These are phyloP conservation scores for Drosophila rhopaloa DNA, from an alignment of 1,140 invertebrate genomes.

Conservation along the genomic window DNA sequence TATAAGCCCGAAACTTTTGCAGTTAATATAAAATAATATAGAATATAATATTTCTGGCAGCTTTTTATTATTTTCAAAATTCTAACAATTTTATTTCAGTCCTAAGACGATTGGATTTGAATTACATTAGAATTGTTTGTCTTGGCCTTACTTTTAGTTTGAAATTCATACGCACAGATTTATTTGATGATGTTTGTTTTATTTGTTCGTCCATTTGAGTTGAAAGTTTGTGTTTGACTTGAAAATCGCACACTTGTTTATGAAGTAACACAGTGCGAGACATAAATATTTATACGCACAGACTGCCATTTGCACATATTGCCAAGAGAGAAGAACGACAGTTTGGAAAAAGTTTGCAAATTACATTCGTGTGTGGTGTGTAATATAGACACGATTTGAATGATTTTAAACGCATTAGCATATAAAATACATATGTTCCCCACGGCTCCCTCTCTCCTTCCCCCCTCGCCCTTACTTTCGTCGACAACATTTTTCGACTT, in stretches of 20 bases:
- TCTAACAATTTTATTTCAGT: too few relatives aligned
- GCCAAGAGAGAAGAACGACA: conserved; percentile 7
- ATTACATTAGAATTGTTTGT: background rate
- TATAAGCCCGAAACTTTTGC: too few relatives aligned
- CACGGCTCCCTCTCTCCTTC: background rate
- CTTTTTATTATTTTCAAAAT: too few relatives aligned
- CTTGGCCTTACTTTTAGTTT: background rate
- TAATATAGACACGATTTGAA: conserved; percentile 56
- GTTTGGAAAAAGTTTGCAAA: conserved; percentile 22
- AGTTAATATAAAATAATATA: background rate
- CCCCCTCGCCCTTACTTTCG: background rate
- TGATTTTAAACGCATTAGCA: conserved; percentile 72
- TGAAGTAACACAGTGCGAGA: conserved; percentile 30
- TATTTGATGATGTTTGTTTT: background rate
- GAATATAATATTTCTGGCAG: too few relatives aligned
- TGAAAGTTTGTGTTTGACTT: conserved; percentile 14
- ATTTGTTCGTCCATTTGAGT: background rate
- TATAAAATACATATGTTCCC: conserved; percentile 49
- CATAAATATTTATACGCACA: conserved; percentile 68
- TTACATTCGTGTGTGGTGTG: conserved; percentile 4
- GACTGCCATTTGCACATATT: conserved; percentile 50
- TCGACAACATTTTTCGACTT: conserved; percentile 20
- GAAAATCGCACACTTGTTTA: conserved; percentile 44
- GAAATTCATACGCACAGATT: background rate
- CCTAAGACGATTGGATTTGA: too few relatives aligned